phyloP scores from a whole-genome alignment of 2,797 vertebrate genomes.

The Anas bernieri region DNA sequence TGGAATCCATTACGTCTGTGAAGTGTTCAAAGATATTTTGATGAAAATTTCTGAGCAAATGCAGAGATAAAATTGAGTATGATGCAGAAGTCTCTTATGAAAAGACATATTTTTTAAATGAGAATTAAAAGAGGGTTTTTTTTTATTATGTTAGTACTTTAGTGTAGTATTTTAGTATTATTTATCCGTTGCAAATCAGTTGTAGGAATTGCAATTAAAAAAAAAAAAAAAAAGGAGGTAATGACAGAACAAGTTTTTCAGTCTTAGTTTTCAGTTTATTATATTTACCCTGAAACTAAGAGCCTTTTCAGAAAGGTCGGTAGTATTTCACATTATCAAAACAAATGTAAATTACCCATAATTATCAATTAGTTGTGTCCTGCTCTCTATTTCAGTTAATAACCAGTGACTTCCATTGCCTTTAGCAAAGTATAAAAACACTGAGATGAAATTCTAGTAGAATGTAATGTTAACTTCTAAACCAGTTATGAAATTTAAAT shows the following conservation, averaged over 20 bases:
- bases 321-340: background rate
- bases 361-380: conserved; percentile 17
- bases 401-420: background rate
- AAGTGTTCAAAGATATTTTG: background rate
- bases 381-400: conserved; percentile 11
- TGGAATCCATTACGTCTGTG: background rate
- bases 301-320: background rate
- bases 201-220: background rate
- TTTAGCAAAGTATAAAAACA: background rate
- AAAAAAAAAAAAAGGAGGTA: background rate
- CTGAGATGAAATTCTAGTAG: background rate
- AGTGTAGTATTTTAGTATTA: no score
- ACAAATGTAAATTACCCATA: background rate
- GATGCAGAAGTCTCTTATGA: background rate
- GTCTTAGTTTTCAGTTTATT: background rate
- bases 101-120: background rate
- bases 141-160: no score
- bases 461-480: background rate
- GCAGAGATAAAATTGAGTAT: background rate
- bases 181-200: background rate
- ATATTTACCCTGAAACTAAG: background rate
- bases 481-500: background rate
- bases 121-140: fast-evolving
- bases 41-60: background rate
- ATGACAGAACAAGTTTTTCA: background rate